These are phyloP conservation scores for Ophraella communa DNA, from an alignment of 2,888 invertebrate genomes.

Conservation along the genomic window DNA sequence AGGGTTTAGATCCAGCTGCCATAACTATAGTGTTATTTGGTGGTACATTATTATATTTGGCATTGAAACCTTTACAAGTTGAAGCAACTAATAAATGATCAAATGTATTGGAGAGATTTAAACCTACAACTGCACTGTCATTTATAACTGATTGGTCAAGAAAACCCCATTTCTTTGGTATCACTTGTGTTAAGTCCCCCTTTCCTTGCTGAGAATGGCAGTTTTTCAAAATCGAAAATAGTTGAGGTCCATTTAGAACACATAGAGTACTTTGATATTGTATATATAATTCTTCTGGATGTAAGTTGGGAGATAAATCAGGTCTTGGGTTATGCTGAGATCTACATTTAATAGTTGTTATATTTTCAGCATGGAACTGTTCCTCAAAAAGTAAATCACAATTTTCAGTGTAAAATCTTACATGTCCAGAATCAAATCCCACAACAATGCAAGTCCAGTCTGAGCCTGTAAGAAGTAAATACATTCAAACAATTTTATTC, in stretches of 20 bases:
- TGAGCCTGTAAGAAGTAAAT: conserved; percentile 66
- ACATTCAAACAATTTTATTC: conserved; percentile 51
- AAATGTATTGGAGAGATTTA: conserved; percentile 76
- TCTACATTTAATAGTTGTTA: conserved; percentile 81
- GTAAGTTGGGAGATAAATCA: conserved; percentile 53
- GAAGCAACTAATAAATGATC: conserved; percentile 87
- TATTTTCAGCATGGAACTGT: conserved; percentile 82
- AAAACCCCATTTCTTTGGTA: conserved; percentile 88
- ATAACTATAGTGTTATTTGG: conserved; percentile 79
- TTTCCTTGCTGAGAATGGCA: conserved; percentile 54
- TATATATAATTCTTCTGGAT: conserved; percentile 75
- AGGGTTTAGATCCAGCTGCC: conserved; percentile 82
- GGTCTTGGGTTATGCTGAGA: conserved; percentile 65
- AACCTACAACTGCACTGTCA: conserved; percentile 80
- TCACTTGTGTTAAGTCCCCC: conserved; percentile 38
- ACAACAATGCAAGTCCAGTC: conserved; percentile 92
- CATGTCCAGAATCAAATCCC: conserved; percentile 84
- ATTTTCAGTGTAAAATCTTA: conserved; percentile 88
- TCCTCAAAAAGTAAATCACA: conserved; percentile 83
- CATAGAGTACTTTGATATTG: conserved; percentile 76
- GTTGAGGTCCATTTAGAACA: conserved; percentile 75
- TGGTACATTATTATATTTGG: conserved; percentile 75
- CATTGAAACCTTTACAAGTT: conserved; percentile 75
- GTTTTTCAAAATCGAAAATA: conserved; percentile 80
- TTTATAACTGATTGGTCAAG: conserved; percentile 74